Evolutionary conservation across 2,113 vertebrate genomes (phyloP), one percentile per base, ranked within the genome.

Genomic region (Archocentrus centrarchus): DNA sequence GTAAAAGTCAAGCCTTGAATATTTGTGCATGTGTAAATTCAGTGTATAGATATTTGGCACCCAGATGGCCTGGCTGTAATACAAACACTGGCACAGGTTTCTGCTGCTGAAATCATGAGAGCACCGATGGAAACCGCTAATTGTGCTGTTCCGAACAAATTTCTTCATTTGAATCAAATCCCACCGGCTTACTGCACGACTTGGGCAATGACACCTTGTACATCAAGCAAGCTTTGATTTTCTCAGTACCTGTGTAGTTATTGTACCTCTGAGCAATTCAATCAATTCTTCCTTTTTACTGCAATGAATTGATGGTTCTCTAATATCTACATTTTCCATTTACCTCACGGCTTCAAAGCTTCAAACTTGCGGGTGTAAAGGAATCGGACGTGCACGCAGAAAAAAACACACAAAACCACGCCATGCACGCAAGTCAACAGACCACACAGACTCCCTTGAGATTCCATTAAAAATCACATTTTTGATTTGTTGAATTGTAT

Each of bases 211-310:
- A 85, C 86, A 91, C 32, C 81, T 85, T 11, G 10, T 82, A 80
- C 85, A 89, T 92, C 90, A 86, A 88, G 59, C 22, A 0, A 75
- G 82, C 89, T 91, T 91, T 87, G 91, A 86, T 90, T 91, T 86
- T 79, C 55, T 81, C 83, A 18, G 59, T 57, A 77, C 82, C 82
- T 87, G 84, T 80, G 63, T 86, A 53, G 85, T 89, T 86, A 62
- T 88, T 91, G 80, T 87, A 86, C 86, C 86, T 89, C 83, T 61
- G 79, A 85, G 86, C 63, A 90, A 91, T 91, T 89, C 85, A 90
- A 93, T 92, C 76, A 88, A 89, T 89, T 79, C 44, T 79, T 73
- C 62, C 83, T 53, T n/a, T 50, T 87, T 91, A 73, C 80, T 57
- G 61, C 41, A 13, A 13, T 79, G 85, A 92, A 86, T 82, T 88